A percentile compares a stretch with the other conserved stretches of the same genome.
phyloP scores from a whole-genome alignment of 1,140 invertebrate genomes.

The Ooceraea biroi region DNA sequence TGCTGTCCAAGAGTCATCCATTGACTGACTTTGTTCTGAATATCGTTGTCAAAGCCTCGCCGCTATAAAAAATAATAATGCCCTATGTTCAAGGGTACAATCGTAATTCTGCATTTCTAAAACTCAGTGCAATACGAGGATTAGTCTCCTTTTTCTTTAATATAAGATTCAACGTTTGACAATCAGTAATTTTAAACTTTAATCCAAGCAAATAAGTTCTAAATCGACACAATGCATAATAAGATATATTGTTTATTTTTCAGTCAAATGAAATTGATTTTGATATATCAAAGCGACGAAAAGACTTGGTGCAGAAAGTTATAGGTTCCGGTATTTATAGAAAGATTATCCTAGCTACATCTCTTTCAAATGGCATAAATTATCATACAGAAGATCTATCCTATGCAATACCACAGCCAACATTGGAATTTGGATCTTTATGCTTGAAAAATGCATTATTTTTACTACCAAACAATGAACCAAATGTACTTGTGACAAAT shows the following conservation, averaged over 20 bases:
- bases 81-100: no score
- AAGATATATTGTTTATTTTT: slow-evolving; percentile 69
- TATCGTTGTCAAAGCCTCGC: no score
- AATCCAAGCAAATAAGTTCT: no score
- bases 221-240: background rate
- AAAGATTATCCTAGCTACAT: slow-evolving; percentile 89
- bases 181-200: no score
- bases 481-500: slow-evolving; percentile 72
- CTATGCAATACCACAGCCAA: slow-evolving; percentile 93
- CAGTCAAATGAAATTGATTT: slow-evolving; percentile 90
- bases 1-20: no score
- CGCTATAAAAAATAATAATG: no score
- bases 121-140: no score
- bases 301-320: slow-evolving; percentile 89
- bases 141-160: no score
- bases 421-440: slow-evolving; percentile 95
- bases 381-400: slow-evolving; percentile 89
- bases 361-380: slow-evolving; percentile 87
- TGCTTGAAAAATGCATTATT: slow-evolving; percentile 95
- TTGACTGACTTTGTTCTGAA: no score
- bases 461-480: slow-evolving; percentile 85
- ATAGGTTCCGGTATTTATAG: slow-evolving; percentile 88
- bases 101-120: no score
- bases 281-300: slow-evolving; percentile 88
- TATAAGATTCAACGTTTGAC: no score